Base-by-base conservation (phyloP, 37 sponge, comb jelly and placozoan genomes). In the Hormiphora californensis region DNA sequence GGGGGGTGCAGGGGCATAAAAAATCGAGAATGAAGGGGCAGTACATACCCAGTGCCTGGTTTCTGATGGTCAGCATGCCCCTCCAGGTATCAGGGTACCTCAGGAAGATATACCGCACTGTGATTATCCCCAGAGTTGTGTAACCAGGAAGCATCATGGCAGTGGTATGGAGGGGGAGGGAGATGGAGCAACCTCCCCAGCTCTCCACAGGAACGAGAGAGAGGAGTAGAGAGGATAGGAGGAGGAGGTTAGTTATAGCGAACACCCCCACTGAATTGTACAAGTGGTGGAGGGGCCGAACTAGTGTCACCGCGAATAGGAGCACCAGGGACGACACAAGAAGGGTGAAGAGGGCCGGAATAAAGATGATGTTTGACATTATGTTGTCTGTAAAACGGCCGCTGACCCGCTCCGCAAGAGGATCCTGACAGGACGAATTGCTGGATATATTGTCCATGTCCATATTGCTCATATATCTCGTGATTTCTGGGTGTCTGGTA, bases 131-230 rank as follows among this genome's bases (percentile, higher is more conserved):
- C 44, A 73, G 81, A 0, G 43, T 46, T 5, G 81, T 46, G 27
- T 73, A 73, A n/a, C 81, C 81, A 8, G 81, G 81, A 0, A 73
- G 81, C 23, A 73, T 73, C 81, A 73, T 73, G 1, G 28, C 81
- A 43, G 43, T 46, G 5, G 30, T 41, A 1, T 73, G 44, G n/a
- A 73, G 27, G 3, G 81, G 81, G 28, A 23, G 28, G 9, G 81
- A 43, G 25, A 73, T 41, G n/a, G 46, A 73, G 25, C 81, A 73
- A 8, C 46, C 21, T 1, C 23, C 38, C 27, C 0, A 4, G 19
- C 46, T 73, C 9, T 73, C 44, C 12, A 46, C 40, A 0, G 81
- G 43, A 46, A 73, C 23, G 81, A 73, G 81, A 46, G 81, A 73
- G 81, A 73, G 81, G 81, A 73, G 4, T 7, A 73, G 41, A 33